Evolutionary conservation across 2,113 vertebrate species (phyloP).

Genomic region (Gavia stellata): DNA sequence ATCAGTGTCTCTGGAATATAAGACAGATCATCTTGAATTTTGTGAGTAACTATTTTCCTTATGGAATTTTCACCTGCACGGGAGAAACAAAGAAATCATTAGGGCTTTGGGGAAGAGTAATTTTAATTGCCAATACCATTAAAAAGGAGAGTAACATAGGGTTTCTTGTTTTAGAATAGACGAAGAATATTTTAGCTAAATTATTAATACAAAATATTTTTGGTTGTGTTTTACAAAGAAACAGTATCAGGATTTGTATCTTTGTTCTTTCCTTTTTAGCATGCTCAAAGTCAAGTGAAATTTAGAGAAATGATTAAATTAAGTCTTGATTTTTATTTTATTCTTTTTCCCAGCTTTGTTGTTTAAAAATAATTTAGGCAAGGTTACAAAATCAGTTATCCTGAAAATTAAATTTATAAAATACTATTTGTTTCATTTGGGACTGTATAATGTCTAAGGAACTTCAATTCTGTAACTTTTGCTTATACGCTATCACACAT

Average conservation of each 20-base stretch:
- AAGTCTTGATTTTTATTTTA: neutral
- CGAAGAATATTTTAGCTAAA: neutral
- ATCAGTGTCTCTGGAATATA: neutral
- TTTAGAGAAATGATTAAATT: neutral
- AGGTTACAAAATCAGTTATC: neutral
- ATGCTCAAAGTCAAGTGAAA: neutral
- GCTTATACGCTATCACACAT: neutral
- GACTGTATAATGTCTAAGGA: neutral
- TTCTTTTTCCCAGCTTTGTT: neutral
- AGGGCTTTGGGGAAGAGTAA: neutral
- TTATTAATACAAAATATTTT: slow-evolving; percentile 13
- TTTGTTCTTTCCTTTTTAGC: slow-evolving; percentile 4
- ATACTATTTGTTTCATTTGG: neutral
- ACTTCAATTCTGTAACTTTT: neutral
- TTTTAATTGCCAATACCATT: neutral
- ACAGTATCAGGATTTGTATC: neutral
- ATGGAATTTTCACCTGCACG: neutral
- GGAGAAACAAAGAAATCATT: neutral
- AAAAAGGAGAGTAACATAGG: neutral
- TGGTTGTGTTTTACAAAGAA: neutral
- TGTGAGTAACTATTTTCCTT: neutral
- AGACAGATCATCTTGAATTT: slow-evolving; percentile 5
- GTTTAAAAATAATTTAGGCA: neutral
- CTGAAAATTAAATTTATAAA: neutral
- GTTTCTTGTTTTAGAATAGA: neutral